Base-by-base conservation (phyloP, 2,113 vertebrate species). In the Gymnocephalus cernua region DNA sequence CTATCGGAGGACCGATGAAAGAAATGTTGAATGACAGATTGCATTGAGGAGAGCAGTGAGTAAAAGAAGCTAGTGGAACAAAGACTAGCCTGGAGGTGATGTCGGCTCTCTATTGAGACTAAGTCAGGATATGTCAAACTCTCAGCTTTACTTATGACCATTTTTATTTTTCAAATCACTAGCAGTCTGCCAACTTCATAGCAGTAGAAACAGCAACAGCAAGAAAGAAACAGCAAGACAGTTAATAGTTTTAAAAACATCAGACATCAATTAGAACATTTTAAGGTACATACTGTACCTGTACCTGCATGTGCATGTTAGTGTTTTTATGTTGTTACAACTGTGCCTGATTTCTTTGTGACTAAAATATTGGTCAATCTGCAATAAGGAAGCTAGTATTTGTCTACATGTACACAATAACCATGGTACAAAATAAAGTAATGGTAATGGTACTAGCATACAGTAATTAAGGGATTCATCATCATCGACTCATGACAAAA, bases 401-500 rank as follows among this genome's bases (percentile, higher is more conserved):
- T 8, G 53, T 63, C 1, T 51, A 50, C 21, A 6, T 10, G 2
- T 29, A 45, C 7, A 29, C 65, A 44, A 38, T 23, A 35, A 21
- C 12, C 0, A 3, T 9, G 4, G 5, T 11, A 45, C 11, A 73
- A 48, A 59, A 35, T 32, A 41, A 57, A 27, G 4, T 61, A 18
- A 41, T 25, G 54, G 48, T 61, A 56, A 38, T 25, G n/a, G n/a
- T 15, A 29, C 27, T 23, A 64, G 3, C 58, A 58, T 57, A 18
- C 4, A 38, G 8, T 11, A 41, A 44, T 25, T 29, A 27, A 59
- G 38, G 41, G 38, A 61, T 71, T 61, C 19, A 63, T 74, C 72
- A 63, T 88, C 29, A 70, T 74, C 23, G 59, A 35, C 53, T 80
- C 4, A 21, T 57, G 47, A 84, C 65, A 61, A 64, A 75, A 73